These are phyloP conservation scores for Myotis findleyi DNA, from an alignment of 2,797 vertebrate species.

Conservation along the genomic window DNA sequence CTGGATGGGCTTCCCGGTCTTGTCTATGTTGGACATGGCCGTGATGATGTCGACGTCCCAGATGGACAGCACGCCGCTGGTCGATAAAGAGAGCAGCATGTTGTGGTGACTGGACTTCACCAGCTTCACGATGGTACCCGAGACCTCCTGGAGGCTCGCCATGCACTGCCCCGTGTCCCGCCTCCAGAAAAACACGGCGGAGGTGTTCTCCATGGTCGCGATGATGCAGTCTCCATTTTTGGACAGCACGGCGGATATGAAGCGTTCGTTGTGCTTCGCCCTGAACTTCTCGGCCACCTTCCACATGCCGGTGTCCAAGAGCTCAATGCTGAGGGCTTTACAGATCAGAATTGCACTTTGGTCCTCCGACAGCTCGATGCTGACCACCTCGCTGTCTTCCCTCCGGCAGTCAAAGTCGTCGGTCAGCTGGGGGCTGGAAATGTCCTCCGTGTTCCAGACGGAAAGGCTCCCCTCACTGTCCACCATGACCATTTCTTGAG, in stretches of 20 bases:
- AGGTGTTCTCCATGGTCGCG: slow-evolving; percentile 99
- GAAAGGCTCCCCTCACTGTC: slow-evolving; percentile 98
- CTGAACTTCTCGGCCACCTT: slow-evolving; percentile 99
- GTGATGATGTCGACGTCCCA: slow-evolving; percentile 99
- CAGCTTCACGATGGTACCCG: slow-evolving; percentile 97
- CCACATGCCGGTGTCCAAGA: slow-evolving; percentile 96
- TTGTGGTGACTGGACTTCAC: slow-evolving; percentile 99
- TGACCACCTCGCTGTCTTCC: slow-evolving; percentile 96
- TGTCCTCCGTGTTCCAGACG: slow-evolving; percentile 98
- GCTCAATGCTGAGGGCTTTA: slow-evolving; percentile 97
- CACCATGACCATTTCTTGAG: slow-evolving; percentile 98
- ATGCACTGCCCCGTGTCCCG: slow-evolving; percentile 98
- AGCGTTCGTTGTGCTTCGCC: slow-evolving; percentile 97
- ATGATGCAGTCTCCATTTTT: slow-evolving; percentile 98
- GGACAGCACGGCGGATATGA: slow-evolving; percentile 97
- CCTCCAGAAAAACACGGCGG: slow-evolving; percentile 99
- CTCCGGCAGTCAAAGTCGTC: slow-evolving; percentile 98
- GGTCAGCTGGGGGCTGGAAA: slow-evolving; percentile 94
- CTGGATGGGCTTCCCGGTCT: slow-evolving; percentile 97
- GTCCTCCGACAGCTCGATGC: slow-evolving; percentile 97
- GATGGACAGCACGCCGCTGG: slow-evolving; percentile 97
- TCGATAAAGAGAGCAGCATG: slow-evolving; percentile 96
- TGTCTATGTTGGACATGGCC: slow-evolving; percentile 99
- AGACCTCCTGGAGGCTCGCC: slow-evolving; percentile 98
- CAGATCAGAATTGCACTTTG: slow-evolving; percentile 98